Base-by-base conservation (phyloP, 2,888 invertebrate species). In the Epirrhoe tristata region DNA sequence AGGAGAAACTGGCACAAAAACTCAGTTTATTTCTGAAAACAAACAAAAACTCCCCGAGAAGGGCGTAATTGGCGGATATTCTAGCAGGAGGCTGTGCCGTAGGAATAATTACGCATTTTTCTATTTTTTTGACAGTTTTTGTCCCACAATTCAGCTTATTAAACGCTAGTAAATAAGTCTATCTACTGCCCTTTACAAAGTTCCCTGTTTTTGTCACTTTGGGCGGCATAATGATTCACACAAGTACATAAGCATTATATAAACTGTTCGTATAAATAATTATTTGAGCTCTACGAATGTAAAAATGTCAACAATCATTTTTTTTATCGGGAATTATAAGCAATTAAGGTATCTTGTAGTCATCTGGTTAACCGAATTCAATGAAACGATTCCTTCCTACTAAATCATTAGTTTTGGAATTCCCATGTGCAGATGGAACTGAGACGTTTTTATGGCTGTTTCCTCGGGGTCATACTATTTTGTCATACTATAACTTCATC, bases 11-110 rank as follows among this genome's bases (percentile, higher is more conserved):
- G 43, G 43, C 31, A 14, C 51, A 68, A 68, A 68, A 68, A 68
- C 67, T 36, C 56, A 52, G 48, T 58, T 55, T 51, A 60, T 53
- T 67, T 67, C 50, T 64, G 57, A 68, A 54, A 52, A 69, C 53
- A 50, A 66, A 59, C 54, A 68, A 70, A 63, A 66, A 66, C 58
- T 14, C 10, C 43, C 10, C 43, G 57, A 61, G 24, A 3, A 53
- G 58, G 56, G 36, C 46, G 57, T 69, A 66, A 69, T 66, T 69
- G 66, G 69, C 56, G 63, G 68, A 64, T 66, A 61, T 68, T 61
- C 64, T 61, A n/a, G 32, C 31, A 58, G 64, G 59, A 66, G 65
- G 62, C 65, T 65, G 62, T 39, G 51, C 58, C 51, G 46, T 52
- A 46, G 58, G n/a, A 54, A 58, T 60, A 61, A 6, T 6, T 17